phyloP scores from a whole-genome alignment of 2,888 invertebrate species.

The Vannuccia rotundouncinata region DNA sequence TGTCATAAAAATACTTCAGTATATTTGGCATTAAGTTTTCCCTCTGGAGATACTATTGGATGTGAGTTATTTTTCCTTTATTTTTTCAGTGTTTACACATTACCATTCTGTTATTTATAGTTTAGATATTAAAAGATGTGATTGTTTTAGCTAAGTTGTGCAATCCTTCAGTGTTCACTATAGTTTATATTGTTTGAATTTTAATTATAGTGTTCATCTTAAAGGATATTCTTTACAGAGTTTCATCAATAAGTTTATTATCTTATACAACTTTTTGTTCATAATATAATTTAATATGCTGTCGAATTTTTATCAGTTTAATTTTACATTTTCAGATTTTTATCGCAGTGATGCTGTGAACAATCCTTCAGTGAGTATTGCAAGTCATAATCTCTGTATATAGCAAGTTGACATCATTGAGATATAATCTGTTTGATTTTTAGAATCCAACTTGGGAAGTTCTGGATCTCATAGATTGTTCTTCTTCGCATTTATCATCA shows the following conservation, averaged over 20 bases:
- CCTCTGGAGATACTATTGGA: not conserved
- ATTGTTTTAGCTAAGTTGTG: too few species aligned
- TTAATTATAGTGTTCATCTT: not conserved
- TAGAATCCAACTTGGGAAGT: not conserved
- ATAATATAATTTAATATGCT: not conserved
- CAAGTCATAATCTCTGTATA: not conserved
- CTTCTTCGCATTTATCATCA: not conserved
- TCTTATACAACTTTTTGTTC: not conserved
- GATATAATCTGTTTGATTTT: too few species aligned
- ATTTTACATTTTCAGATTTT: not conserved
- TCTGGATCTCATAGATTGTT: not conserved
- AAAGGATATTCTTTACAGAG: not conserved
- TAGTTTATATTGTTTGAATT: too few species aligned
- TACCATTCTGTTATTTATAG: too few species aligned
- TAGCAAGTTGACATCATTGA: not conserved
- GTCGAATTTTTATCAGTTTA: not conserved
- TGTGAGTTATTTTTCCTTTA: too few species aligned
- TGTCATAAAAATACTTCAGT: not conserved
- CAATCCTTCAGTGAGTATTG: not conserved
- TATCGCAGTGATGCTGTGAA: not conserved
- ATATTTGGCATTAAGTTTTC: not conserved
- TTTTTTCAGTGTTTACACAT: too few species aligned
- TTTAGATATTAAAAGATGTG: too few species aligned
- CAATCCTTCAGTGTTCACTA: too few species aligned
- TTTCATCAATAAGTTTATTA: too few species aligned